These are phyloP conservation scores for Trichacis sp. DNA, from an alignment of 2,888 invertebrate genomes.

Conservation along the genomic window DNA sequence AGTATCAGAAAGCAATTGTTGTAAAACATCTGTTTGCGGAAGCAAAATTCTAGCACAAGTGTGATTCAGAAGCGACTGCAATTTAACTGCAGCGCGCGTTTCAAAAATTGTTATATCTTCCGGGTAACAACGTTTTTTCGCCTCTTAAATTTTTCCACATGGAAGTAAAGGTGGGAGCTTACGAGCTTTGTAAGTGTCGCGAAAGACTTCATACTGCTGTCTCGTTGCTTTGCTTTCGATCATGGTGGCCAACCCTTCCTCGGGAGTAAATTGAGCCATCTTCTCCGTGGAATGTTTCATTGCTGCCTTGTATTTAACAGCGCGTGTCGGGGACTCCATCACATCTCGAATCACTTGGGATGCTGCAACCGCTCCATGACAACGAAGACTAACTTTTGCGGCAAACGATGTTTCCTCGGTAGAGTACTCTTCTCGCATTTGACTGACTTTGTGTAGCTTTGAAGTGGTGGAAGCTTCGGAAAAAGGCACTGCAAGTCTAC, in stretches of 20 bases:
- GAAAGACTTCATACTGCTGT: not conserved
- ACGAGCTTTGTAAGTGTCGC: not conserved
- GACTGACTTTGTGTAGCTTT: not conserved
- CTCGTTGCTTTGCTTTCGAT: not conserved
- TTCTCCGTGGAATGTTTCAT: not conserved
- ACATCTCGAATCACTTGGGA: not conserved
- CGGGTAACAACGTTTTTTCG: constrained; percentile 42
- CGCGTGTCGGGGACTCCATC: constrained; percentile 1
- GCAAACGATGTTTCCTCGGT: not conserved
- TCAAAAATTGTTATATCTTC: constrained; percentile 30
- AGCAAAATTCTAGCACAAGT: constrained; percentile 19
- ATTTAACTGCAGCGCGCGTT: constrained; percentile 37
- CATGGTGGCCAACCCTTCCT: not conserved
- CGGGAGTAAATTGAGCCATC: not conserved
- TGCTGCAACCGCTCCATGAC: not conserved
- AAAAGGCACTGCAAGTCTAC: not conserved
- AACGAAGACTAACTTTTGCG: not conserved
- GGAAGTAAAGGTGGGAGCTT: not conserved
- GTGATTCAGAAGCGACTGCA: constrained; percentile 39
- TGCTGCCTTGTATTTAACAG: not conserved
- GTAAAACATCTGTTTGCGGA: not conserved
- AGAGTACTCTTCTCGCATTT: not conserved
- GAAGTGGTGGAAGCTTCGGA: not conserved
- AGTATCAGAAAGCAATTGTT: not conserved
- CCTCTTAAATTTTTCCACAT: constrained; percentile 19